Percentiles rank a stretch among this genome's conserved stretches.
phyloP scores from a whole-genome alignment of 1,140 invertebrate genomes.

The Samia ricini region DNA sequence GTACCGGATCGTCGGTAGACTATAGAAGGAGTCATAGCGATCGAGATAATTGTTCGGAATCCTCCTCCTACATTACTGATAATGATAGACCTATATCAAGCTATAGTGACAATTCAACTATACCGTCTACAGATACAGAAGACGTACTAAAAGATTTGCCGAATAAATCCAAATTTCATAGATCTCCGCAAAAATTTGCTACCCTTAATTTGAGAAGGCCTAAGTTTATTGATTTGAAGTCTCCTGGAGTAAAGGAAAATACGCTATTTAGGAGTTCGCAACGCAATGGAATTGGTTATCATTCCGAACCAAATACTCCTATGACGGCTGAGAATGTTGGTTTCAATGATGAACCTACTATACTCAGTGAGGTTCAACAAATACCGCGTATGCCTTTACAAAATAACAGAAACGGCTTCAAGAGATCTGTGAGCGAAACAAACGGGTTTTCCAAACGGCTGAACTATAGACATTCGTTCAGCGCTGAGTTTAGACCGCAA shows the following conservation, averaged over 20 bases:
- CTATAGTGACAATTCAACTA: constrained; percentile 74
- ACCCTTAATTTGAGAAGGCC: constrained; percentile 70
- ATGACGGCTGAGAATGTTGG: constrained; percentile 45
- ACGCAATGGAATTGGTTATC: constrained; percentile 68
- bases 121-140: constrained; percentile 72
- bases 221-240: constrained; percentile 73
- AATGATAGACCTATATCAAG: constrained; percentile 72
- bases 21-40: constrained; percentile 67
- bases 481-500: constrained; percentile 63
- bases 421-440: constrained; percentile 70
- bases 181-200: constrained; percentile 73
- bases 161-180: constrained; percentile 70
- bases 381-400: constrained; percentile 67
- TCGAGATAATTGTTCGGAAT: constrained; percentile 73
- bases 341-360: constrained; percentile 45
- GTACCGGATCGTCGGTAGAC: constrained; percentile 59
- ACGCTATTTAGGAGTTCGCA: constrained; percentile 68
- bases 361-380: constrained; percentile 59
- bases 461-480: constrained; percentile 74
- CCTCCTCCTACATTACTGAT: constrained; percentile 70
- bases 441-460: constrained; percentile 69
- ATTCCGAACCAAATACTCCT: constrained; percentile 75
- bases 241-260: constrained; percentile 47
- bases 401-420: constrained; percentile 64
- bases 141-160: constrained; percentile 73